A percentile compares a stretch with the other conserved stretches of the same genome.
phyloP scores from a whole-genome alignment of 2,797 vertebrate genomes.

The Muraenolepis orangiensis region DNA sequence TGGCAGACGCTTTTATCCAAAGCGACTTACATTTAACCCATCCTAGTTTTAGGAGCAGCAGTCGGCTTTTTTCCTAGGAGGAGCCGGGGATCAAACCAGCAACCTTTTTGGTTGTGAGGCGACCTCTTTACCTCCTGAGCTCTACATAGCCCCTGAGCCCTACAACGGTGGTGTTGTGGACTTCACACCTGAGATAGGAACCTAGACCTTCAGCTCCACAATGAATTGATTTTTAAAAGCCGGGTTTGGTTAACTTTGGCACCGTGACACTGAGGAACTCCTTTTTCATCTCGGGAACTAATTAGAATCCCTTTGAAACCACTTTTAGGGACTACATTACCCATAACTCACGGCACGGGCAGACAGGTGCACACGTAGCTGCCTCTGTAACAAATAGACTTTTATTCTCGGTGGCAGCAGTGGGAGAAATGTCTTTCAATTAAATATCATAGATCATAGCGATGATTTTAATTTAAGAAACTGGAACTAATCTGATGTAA shows the following conservation, averaged over 20 bases:
- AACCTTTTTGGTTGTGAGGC: no score
- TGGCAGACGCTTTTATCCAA: no score
- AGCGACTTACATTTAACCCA: no score
- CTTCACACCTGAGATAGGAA: neutral
- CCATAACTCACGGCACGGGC: constrained; percentile 45
- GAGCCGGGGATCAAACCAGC: no score
- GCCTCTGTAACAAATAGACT: constrained; percentile 40
- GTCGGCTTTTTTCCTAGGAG: no score
- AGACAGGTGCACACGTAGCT: constrained; percentile 37
- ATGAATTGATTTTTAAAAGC: neutral
- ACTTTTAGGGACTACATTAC: constrained; percentile 50
- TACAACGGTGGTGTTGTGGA: neutral
- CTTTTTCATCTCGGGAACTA: constrained; percentile 30
- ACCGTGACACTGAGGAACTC: constrained; percentile 34
- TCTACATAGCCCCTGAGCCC: no score
- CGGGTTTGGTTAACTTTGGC: neutral
- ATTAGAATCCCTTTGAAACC: constrained; percentile 50
- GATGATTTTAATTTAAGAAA: constrained; percentile 50
- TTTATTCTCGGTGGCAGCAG: constrained; percentile 17
- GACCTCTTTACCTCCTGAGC: no score
- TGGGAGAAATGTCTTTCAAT: constrained; percentile 50
- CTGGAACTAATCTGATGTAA: constrained; percentile 51
- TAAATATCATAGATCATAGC: constrained; percentile 58
- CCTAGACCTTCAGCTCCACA: neutral
- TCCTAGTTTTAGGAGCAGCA: no score